These are phyloP conservation scores for Syrphus vitripennis DNA, from an alignment of 2,888 invertebrate species.

Conservation along the genomic window DNA sequence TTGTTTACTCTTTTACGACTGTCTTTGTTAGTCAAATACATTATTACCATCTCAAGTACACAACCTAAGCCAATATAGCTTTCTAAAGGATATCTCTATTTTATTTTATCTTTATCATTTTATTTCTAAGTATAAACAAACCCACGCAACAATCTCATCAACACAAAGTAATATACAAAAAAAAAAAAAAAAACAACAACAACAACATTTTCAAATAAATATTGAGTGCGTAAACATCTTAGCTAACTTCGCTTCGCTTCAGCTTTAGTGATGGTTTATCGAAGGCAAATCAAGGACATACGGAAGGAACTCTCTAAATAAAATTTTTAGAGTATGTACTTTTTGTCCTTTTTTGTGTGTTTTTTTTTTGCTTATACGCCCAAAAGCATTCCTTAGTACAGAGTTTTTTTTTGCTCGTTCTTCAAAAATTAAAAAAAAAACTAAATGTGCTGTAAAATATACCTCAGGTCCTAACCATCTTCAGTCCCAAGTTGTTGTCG, in stretches of 20 bases:
- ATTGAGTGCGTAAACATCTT: not conserved
- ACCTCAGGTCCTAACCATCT: not conserved
- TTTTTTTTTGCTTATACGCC: not conserved
- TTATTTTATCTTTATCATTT: not conserved
- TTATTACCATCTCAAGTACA: not conserved
- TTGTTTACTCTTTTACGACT: not conserved
- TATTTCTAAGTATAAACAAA: too few species aligned
- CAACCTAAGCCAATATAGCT: not conserved
- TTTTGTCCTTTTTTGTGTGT: not conserved
- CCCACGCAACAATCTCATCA: conserved; percentile 10
- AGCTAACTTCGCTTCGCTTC: not conserved
- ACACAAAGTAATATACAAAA: not conserved
- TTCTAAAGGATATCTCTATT: not conserved
- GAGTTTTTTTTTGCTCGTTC: not conserved
- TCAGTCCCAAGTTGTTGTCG: not conserved
- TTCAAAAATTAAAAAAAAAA: not conserved
- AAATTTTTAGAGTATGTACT: not conserved
- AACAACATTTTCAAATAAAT: not conserved
- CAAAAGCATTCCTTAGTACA: not conserved
- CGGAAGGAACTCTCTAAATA: conserved; percentile 13
- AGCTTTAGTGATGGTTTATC: not conserved
- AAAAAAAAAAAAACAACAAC: not conserved
- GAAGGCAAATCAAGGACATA: conserved; percentile 8
- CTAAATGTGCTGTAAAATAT: not conserved
- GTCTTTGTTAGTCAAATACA: not conserved